These are phyloP conservation scores for Xylocampa areola DNA, from an alignment of 2,888 invertebrate species.

Conservation along the genomic window DNA sequence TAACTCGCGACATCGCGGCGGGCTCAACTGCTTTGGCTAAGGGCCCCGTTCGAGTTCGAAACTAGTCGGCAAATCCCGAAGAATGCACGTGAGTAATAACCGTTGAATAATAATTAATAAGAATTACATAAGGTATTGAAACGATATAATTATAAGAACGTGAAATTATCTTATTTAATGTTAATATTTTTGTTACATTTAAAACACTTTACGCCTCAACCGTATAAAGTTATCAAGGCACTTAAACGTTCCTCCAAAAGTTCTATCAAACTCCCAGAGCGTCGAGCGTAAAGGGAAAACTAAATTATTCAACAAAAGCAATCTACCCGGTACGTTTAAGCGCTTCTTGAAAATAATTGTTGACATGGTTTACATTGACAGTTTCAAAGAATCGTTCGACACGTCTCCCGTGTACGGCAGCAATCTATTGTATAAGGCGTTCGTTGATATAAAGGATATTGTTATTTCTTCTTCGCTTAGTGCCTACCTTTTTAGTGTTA, in stretches of 20 bases:
- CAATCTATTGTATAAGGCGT: slow-evolving; percentile 48
- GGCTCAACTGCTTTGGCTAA: too few species aligned
- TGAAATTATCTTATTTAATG: too few species aligned
- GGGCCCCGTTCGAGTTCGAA: too few species aligned
- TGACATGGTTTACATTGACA: slow-evolving; percentile 65
- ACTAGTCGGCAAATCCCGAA: too few species aligned
- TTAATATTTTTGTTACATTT: slow-evolving; percentile 20
- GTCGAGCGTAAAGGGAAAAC: slow-evolving; percentile 18
- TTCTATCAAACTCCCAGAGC: slow-evolving; percentile 23
- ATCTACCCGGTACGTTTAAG: slow-evolving; percentile 56
- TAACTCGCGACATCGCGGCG: too few species aligned
- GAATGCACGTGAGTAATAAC: too few species aligned
- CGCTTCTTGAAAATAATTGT: slow-evolving; percentile 63
- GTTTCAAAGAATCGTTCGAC: slow-evolving; percentile 62
- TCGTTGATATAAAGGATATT: slow-evolving; percentile 68
- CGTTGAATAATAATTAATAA: too few species aligned
- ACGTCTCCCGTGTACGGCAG: slow-evolving; percentile 11
- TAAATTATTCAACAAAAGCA: slow-evolving; percentile 53
- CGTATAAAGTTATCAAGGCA: slow-evolving; percentile 29
- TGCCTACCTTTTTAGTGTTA: slow-evolving; percentile 67
- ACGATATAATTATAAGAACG: too few species aligned
- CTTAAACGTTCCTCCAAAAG: slow-evolving; percentile 30
- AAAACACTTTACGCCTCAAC: slow-evolving; percentile 23
- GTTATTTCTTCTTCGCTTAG: slow-evolving; percentile 71
- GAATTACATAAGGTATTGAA: too few species aligned